Conservation (phyloP, 2,113 vertebrate genomes). For the Malurus alboscapulatus region DNA sequence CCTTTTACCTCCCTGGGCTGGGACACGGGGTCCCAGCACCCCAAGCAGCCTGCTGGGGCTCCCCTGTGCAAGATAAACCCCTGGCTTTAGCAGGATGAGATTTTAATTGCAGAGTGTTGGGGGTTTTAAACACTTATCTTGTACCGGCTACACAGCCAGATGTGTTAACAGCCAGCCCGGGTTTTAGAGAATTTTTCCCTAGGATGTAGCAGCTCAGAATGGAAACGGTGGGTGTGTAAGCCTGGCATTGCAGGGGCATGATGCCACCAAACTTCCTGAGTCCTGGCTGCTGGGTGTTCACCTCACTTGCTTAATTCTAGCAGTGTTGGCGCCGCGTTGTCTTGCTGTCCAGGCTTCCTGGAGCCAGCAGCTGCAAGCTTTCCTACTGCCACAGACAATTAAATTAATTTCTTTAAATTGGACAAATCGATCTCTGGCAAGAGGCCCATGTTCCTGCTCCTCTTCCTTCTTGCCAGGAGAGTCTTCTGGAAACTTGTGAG, state of each 20-base stretch:
- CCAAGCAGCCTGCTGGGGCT: neutral
- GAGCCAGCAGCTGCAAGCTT: constrained; percentile 36
- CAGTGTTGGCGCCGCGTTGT: accelerated
- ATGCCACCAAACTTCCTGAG: neutral
- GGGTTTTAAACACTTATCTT: accelerated
- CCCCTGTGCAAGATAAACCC: neutral
- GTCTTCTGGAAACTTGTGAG: neutral
- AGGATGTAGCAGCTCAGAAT: neutral
- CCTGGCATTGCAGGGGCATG: neutral
- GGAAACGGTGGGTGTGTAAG: neutral
- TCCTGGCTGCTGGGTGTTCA: neutral
- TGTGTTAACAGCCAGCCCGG: neutral
- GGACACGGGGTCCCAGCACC: neutral
- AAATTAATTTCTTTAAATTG: constrained; percentile 36
- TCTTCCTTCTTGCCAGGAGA: neutral
- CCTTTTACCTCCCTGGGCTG: neutral
- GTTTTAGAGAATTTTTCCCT: neutral
- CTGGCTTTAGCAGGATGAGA: neutral
- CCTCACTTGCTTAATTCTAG: neutral
- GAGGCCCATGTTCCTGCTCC: neutral
- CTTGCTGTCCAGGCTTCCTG: constrained; percentile 2
- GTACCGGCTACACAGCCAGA: neutral
- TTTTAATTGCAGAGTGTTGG: neutral
- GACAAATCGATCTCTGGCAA: neutral
- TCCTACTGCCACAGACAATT: constrained; percentile 18